These are phyloP conservation scores for Nothocercus julius DNA, from an alignment of 2,113 vertebrate species.

Conservation along the genomic window DNA sequence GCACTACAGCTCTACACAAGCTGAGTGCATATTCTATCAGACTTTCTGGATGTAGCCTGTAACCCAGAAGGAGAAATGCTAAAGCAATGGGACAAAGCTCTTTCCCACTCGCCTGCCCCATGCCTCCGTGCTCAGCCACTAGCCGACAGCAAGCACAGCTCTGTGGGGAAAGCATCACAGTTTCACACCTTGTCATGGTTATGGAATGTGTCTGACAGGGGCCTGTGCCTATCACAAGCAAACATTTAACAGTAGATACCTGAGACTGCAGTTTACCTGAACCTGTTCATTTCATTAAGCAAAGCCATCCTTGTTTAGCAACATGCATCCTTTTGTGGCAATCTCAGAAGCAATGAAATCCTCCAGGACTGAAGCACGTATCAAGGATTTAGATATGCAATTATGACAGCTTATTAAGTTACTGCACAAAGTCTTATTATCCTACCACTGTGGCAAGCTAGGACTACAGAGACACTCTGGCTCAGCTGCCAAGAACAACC, in stretches of 20 bases:
- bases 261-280: not conserved
- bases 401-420: not conserved
- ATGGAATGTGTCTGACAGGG: not conserved
- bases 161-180: not conserved
- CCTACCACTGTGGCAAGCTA: not conserved
- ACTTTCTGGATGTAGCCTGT: not conserved
- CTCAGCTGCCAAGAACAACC: constrained; percentile 18
- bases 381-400: constrained; percentile 22
- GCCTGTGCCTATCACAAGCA: not conserved
- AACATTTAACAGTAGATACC: not conserved
- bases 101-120: not conserved
- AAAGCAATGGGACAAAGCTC: not conserved
- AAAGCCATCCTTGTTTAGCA: not conserved
- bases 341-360: not conserved
- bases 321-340: not conserved
- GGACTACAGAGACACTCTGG: not conserved
- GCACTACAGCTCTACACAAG: not conserved
- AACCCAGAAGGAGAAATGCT: not conserved
- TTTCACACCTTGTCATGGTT: not conserved
- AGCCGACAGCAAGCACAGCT: not conserved
- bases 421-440: not conserved
- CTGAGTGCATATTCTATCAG: not conserved
- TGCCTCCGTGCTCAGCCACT: not conserved
- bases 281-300: not conserved
- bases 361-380: not conserved